Conservation (phyloP, 2,113 vertebrate genomes). For the Neofelis nebulosa region DNA sequence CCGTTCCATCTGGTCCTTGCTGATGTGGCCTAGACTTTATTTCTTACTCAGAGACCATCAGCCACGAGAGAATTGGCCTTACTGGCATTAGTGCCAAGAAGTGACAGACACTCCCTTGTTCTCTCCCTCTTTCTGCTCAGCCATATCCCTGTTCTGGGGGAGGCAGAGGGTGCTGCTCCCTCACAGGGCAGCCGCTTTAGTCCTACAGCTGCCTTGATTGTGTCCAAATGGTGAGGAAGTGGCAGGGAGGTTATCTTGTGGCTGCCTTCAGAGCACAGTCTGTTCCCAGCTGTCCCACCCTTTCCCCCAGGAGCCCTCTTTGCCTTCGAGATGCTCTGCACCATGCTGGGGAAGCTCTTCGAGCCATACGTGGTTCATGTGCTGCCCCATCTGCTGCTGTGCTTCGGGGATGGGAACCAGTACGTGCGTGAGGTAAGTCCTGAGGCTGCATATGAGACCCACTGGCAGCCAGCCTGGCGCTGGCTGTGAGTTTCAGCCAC, state of each 20-base stretch:
- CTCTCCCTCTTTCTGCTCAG: background rate
- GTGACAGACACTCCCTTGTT: background rate
- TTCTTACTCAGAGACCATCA: background rate
- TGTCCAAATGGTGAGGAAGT: background rate
- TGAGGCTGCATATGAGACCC: background rate
- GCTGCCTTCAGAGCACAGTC: background rate
- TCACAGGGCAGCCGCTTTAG: background rate
- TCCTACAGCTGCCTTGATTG: background rate
- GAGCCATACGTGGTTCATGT: conserved; percentile 98
- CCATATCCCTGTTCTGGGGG: background rate
- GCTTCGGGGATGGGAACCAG: conserved; percentile 98
- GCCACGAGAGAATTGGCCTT: background rate
- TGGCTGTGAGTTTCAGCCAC: background rate
- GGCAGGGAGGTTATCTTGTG: background rate
- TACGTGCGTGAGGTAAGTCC: conserved; percentile 96
- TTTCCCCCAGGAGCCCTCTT: conserved; percentile 92
- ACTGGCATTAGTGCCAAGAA: background rate
- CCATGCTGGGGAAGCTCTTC: conserved; percentile 98
- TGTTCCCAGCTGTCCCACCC: background rate
- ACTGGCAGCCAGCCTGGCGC: rapidly evolving
- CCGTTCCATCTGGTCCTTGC: background rate
- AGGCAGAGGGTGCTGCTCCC: background rate
- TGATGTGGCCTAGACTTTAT: background rate
- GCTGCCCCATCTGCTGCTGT: conserved; percentile 96
- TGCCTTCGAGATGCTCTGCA: conserved; percentile 99